Percentiles rank a stretch among this genome's conserved stretches.
phyloP scores from a whole-genome alignment of 2,888 invertebrate species.

The Dicranocentrus wangi region DNA sequence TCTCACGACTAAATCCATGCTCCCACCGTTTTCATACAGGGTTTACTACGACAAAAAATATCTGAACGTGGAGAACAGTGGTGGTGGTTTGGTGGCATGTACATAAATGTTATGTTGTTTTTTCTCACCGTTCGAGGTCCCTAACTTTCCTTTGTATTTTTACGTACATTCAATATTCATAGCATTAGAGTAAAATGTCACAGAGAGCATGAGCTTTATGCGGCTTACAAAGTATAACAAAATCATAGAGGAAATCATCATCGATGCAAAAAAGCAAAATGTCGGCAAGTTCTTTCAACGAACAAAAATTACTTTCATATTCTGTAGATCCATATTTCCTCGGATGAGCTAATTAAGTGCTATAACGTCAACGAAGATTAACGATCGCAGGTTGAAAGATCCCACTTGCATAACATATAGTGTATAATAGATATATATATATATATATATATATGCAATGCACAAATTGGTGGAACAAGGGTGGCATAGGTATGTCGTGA shows the following conservation, averaged over 20 bases:
- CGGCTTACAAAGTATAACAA: not conserved
- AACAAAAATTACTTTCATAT: too few relatives aligned
- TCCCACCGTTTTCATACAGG: not conserved
- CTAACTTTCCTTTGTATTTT: too few relatives aligned
- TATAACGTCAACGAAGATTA: constrained; percentile 14
- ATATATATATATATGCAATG: constrained; percentile 27
- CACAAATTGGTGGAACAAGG: constrained; percentile 25
- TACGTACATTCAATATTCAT: too few relatives aligned
- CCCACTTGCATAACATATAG: too few relatives aligned
- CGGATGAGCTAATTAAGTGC: constrained; percentile 26
- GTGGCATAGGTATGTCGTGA: not conserved
- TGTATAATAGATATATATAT: too few relatives aligned
- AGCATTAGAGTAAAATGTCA: not conserved
- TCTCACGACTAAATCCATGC: not conserved
- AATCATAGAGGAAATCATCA: constrained; percentile 7
- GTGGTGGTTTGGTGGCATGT: too few relatives aligned
- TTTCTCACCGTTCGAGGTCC: too few relatives aligned
- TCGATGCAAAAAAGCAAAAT: not conserved
- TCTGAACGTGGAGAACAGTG: not conserved
- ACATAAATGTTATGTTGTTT: too few relatives aligned
- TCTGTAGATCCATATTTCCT: not conserved
- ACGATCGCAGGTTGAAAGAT: not conserved
- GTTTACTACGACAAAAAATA: not conserved
- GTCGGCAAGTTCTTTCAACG: not conserved
- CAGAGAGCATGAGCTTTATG: not conserved